Conservation (phyloP, 1,140 invertebrate species). For the Probaryconus sp. region DNA sequence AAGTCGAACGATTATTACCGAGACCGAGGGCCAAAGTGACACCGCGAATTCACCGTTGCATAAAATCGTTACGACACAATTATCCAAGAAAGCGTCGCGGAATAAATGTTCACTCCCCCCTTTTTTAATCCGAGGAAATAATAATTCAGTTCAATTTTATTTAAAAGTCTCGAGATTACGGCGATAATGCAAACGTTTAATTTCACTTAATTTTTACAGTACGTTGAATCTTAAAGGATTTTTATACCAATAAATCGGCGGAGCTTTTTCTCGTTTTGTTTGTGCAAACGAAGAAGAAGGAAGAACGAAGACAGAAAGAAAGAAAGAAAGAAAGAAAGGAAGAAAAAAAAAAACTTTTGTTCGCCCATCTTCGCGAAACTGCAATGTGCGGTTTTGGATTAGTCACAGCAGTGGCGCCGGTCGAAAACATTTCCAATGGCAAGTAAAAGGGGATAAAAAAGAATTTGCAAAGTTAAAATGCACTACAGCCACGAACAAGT, state of each 20-base stretch:
- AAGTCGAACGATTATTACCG: too few species aligned
- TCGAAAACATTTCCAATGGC: slow-evolving; percentile 40
- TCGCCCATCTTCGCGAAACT: slow-evolving; percentile 1
- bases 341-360: slow-evolving; percentile 21
- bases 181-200: slow-evolving; percentile 18
- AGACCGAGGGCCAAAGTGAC: not conserved
- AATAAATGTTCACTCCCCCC: slow-evolving; percentile 27
- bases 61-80: slow-evolving; percentile 37
- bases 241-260: slow-evolving; percentile 25
- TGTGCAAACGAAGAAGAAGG: not conserved
- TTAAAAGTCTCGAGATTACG: slow-evolving; percentile 7
- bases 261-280: slow-evolving; percentile 4
- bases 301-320: too few species aligned
- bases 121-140: slow-evolving; percentile 11
- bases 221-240: not conserved
- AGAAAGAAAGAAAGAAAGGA: not conserved
- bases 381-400: slow-evolving; percentile 25
- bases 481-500: slow-evolving; percentile 10
- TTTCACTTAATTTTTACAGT: slow-evolving; percentile 29
- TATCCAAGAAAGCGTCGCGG: slow-evolving; percentile 40
- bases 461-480: slow-evolving; percentile 35
- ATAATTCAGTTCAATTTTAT: slow-evolving; percentile 9
- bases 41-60: slow-evolving; percentile 28
- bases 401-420: slow-evolving; percentile 33
- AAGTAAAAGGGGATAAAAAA: slow-evolving; percentile 27